Base-by-base conservation (phyloP, 2,797 vertebrate genomes). In the Steatocranus sp. region DNA sequence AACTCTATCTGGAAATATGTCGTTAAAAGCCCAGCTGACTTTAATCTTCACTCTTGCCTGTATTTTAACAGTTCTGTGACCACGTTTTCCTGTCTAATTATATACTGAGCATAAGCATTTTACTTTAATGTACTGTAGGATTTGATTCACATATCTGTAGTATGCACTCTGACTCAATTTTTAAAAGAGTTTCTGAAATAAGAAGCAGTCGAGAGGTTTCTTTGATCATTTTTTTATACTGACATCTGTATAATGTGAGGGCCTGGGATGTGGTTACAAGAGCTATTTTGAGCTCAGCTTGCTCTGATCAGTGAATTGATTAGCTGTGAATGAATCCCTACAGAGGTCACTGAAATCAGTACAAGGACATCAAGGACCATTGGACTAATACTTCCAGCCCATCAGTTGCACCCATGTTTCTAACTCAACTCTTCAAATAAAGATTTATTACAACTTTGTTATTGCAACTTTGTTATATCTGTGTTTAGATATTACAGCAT, bases 281-380 rank as follows among this genome's bases (percentile, higher is more conserved):
- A 78, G 85, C 81, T 87, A 88, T 87, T 91, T 88, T 27, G 49
- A 87, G 78, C 83, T 76, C 80, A 61, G 80, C 80, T 78, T 58
- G 46, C 82, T 76, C 78, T 81, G 84, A 89, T 86, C 81, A 30
- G 76, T 68, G 78, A 83, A 93, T 93, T 82, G 89, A 93, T 93
- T 86, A 82, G 83, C 77, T 6, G 32, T 74, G 88, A 90, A 82
- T 63, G 82, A 85, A 87, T 82, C 77, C 85, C 87, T 41, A 68
- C 75, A 84, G 85, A 86, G 78, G 87, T 89, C 91, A 83, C 4
- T 80, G 85, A 88, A 91, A 88, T 84, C 86, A 84, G 84, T 83
- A 84, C 50, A 63, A 80, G 82, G 81, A 90, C 85, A 90, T 82
- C 17, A 54, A 15, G 18, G 34, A 32, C 36, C 77, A 18, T 32